These are phyloP conservation scores for Ophraella communa DNA, from an alignment of 2,888 invertebrate genomes.

Conservation along the genomic window DNA sequence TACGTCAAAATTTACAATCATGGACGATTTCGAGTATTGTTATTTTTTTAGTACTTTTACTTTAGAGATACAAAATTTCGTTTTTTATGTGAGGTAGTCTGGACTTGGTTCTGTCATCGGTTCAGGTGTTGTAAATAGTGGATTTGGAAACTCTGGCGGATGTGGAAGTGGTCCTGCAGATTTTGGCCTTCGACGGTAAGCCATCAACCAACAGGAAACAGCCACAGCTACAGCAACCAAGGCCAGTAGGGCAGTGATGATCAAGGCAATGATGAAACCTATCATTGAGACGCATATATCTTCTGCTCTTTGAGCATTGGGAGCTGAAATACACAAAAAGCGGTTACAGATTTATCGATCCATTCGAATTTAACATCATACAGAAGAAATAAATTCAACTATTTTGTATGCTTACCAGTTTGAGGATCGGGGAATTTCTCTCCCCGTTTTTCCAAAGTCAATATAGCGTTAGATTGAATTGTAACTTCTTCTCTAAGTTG, in stretches of 20 bases:
- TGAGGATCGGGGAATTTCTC: constrained; percentile 76
- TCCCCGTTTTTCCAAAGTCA: constrained; percentile 86
- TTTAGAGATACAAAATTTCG: constrained; percentile 32
- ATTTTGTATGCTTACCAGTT: constrained; percentile 36
- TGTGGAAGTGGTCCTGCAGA: constrained; percentile 90
- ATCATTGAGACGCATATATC: constrained; percentile 94
- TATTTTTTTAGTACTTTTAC: constrained; percentile 45
- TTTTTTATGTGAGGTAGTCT: constrained; percentile 71
- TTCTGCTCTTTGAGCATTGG: constrained; percentile 68
- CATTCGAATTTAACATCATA: too few relatives aligned
- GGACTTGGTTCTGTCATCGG: constrained; percentile 83
- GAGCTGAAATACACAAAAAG: constrained; percentile 57
- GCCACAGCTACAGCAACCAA: constrained; percentile 93
- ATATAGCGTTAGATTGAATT: constrained; percentile 89
- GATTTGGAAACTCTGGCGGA: constrained; percentile 95
- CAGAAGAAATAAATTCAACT: background rate
- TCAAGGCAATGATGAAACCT: constrained; percentile 89
- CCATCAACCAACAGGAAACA: constrained; percentile 95
- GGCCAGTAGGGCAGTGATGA: constrained; percentile 89
- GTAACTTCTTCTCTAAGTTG: constrained; percentile 91
- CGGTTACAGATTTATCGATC: too few relatives aligned
- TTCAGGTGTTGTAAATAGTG: constrained; percentile 84
- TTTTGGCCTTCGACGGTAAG: constrained; percentile 86
- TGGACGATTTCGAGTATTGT: constrained; percentile 26
- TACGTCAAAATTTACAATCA: constrained; percentile 39